phyloP scores from a whole-genome alignment of 2,888 invertebrate genomes.

The Harpalus rubripes region DNA sequence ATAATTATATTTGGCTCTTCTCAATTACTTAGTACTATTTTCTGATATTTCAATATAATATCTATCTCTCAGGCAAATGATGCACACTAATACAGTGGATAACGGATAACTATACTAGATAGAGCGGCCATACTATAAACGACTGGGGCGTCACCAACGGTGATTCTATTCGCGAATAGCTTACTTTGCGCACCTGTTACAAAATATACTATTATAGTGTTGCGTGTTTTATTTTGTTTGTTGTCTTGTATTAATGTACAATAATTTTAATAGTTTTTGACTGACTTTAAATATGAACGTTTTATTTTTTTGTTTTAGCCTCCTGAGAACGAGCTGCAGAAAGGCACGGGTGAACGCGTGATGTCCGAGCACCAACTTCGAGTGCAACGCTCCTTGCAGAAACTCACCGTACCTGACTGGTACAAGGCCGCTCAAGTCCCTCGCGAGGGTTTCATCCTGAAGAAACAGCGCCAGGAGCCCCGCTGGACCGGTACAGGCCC shows the following conservation, averaged over 20 bases:
- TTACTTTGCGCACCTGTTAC: too few species aligned
- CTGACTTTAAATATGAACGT: background rate
- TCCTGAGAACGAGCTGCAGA: conserved; percentile 96
- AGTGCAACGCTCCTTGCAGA: conserved; percentile 94
- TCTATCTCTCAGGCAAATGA: too few species aligned
- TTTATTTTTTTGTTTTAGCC: conserved; percentile 80
- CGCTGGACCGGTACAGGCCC: conserved; percentile 79
- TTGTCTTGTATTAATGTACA: background rate
- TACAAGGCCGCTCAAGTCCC: conserved; percentile 87
- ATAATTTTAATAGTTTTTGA: background rate
- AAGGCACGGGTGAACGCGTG: conserved; percentile 87
- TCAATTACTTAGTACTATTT: too few species aligned
- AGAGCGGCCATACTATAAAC: too few species aligned
- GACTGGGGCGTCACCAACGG: too few species aligned
- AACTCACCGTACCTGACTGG: conserved; percentile 97
- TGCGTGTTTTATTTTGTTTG: background rate
- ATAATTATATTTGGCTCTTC: too few species aligned
- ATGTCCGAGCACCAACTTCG: conserved; percentile 96
- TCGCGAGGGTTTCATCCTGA: conserved; percentile 88
- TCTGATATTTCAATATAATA: too few species aligned
- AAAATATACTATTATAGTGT: too few species aligned
- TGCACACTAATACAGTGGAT: too few species aligned
- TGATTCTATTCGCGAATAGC: too few species aligned
- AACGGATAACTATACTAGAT: too few species aligned
- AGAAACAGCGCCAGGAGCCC: conserved; percentile 86